A percentile compares a stretch with the other conserved stretches of the same genome.
Evolutionary conservation across 2,113 vertebrate species (phyloP).

Genomic region (Mus spicilegus): DNA sequence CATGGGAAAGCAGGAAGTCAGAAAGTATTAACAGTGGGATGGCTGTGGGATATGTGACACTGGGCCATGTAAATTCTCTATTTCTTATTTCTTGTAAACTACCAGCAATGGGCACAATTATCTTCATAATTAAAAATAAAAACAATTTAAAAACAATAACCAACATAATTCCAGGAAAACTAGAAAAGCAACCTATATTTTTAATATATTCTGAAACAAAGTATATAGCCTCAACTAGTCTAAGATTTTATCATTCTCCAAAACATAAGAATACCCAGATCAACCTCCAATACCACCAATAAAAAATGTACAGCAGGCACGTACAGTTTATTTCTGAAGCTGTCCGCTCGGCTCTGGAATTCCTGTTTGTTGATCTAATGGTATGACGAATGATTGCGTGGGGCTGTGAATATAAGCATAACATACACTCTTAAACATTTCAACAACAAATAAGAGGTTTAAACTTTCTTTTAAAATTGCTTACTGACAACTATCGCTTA

Average conservation of each 20-base stretch:
- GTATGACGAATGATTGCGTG: constrained; percentile 93
- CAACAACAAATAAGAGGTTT: constrained; percentile 38
- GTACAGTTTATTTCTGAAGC: constrained; percentile 97
- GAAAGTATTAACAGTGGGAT: constrained; percentile 55
- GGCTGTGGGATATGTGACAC: background rate
- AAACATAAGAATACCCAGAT: constrained; percentile 48
- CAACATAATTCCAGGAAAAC: constrained; percentile 52
- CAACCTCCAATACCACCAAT: background rate
- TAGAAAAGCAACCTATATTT: constrained; percentile 48
- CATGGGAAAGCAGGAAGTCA: constrained; percentile 1
- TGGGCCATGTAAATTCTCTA: constrained; percentile 23
- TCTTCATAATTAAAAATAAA: constrained; percentile 38
- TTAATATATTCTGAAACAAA: constrained; percentile 42
- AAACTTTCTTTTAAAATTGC: constrained; percentile 43
- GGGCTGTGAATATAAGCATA: constrained; percentile 86
- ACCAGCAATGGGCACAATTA: constrained; percentile 11
- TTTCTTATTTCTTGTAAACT: constrained; percentile 35
- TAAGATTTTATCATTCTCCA: constrained; percentile 59
- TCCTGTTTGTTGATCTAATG: constrained; percentile 96
- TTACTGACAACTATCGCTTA: constrained; percentile 49
- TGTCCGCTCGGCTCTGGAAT: constrained; percentile 92
- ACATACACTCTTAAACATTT: background rate
- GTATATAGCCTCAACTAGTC: background rate
- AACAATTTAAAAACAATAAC: constrained; percentile 39
- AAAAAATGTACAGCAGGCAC: constrained; percentile 79